Percentiles rank a stretch among this genome's conserved stretches.
phyloP scores from a whole-genome alignment of 2,797 vertebrate species.

The Dryobates pubescens region DNA sequence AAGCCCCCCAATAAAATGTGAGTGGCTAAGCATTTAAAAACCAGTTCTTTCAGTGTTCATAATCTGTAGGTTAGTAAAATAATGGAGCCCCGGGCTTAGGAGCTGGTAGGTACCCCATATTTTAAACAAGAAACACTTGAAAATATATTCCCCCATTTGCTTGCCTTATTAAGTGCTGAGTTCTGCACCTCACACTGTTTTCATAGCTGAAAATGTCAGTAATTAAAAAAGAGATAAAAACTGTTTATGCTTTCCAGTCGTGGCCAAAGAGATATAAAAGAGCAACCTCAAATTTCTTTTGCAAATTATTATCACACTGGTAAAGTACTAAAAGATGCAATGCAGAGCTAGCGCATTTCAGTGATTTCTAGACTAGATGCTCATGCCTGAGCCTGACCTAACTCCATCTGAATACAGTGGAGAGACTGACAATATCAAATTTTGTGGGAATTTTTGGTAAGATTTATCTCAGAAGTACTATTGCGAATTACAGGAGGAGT shows the following conservation, averaged over 20 bases:
- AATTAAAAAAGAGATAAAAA: background rate
- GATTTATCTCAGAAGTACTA: background rate
- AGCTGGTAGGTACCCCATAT: background rate
- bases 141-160: background rate
- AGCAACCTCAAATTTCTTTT: background rate
- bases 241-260: background rate
- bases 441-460: background rate
- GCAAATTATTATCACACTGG: background rate
- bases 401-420: background rate
- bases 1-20: background rate
- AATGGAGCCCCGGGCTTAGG: background rate
- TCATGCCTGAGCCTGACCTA: background rate
- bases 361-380: background rate
- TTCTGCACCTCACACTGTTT: background rate
- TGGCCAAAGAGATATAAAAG: background rate
- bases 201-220: background rate
- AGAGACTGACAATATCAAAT: background rate
- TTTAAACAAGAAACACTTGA: background rate
- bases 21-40: background rate
- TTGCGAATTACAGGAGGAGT: background rate
- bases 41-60: background rate
- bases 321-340: background rate
- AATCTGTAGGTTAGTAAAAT: background rate
- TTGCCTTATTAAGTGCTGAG: background rate
- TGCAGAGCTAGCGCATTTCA: background rate